Conservation (phyloP, 2,888 invertebrate genomes). For the Hypolimnas misippus region DNA sequence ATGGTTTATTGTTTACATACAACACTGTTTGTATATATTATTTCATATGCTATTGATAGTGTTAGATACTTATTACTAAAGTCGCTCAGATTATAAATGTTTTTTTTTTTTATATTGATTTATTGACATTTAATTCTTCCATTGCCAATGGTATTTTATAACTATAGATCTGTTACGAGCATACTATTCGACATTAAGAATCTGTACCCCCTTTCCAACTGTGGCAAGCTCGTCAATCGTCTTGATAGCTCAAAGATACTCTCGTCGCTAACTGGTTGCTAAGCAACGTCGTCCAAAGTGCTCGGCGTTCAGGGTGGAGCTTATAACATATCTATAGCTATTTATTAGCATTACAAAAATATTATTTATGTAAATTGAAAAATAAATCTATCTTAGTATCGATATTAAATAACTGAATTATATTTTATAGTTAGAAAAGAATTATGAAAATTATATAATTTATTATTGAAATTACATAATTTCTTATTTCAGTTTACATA, state of each 20-base stretch:
- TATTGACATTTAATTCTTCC: conserved; percentile 27
- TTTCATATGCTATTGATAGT: conserved; percentile 17
- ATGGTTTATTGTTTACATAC: neutral
- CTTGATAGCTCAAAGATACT: no score
- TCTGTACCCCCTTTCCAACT: no score
- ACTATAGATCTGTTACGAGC: no score
- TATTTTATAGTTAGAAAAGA: neutral
- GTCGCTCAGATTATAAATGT: conserved; percentile 31
- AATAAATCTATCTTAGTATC: neutral
- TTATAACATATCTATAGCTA: no score
- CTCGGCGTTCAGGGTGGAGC: no score
- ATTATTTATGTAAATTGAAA: neutral
- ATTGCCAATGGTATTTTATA: no score
- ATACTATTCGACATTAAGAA: no score
- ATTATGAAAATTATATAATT: neutral
- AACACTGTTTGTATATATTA: conserved; percentile 16
- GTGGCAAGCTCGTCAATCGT: no score
- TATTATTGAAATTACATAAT: neutral
- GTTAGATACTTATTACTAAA: conserved; percentile 24
- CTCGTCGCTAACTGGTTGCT: no score
- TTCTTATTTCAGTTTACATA: neutral
- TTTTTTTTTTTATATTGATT: conserved; percentile 19
- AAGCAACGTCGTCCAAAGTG: no score
- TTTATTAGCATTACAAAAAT: no score
- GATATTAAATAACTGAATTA: neutral